Conservation (phyloP, 2,888 invertebrate genomes). For the Zygogramma bicolorata region DNA sequence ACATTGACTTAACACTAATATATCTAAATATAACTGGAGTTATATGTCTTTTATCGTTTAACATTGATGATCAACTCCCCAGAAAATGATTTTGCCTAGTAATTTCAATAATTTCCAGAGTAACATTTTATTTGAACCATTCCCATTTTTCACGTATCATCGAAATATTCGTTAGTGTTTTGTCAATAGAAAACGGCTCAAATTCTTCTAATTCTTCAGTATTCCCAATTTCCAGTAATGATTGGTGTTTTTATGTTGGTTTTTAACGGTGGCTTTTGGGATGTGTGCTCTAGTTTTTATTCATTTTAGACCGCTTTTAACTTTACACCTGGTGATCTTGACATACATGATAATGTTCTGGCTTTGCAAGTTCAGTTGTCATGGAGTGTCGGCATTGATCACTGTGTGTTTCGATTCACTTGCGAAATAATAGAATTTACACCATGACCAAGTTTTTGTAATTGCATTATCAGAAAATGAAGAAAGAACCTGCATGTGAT, state of each 20-base stretch:
- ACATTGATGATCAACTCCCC: too few species aligned
- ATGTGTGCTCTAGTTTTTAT: conserved; percentile 55
- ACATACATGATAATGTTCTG: not conserved
- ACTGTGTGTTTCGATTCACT: conserved; percentile 1
- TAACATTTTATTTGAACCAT: too few species aligned
- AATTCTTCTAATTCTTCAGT: conserved; percentile 53
- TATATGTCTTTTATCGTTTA: too few species aligned
- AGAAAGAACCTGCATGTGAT: conserved; percentile 36
- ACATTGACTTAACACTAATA: conserved; percentile 33
- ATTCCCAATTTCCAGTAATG: conserved; percentile 57
- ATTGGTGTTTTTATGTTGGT: conserved; percentile 59
- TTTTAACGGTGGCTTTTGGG: conserved; percentile 59
- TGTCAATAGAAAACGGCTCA: conserved; percentile 30
- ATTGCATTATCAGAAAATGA: conserved; percentile 24
- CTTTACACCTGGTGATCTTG: conserved; percentile 32
- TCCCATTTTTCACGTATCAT: too few species aligned
- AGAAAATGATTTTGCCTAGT: too few species aligned
- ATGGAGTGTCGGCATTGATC: not conserved
- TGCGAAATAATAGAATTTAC: conserved; percentile 10
- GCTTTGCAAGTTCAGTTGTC: not conserved
- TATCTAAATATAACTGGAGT: too few species aligned
- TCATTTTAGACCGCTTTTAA: conserved; percentile 49
- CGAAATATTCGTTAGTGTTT: conserved; percentile 33
- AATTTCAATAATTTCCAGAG: too few species aligned
- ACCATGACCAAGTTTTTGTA: conserved; percentile 24